phyloP scores from a whole-genome alignment of 30 jellyfish, hydroid and myxozoan species.

The Hydractinia symbiolongicarpus region DNA sequence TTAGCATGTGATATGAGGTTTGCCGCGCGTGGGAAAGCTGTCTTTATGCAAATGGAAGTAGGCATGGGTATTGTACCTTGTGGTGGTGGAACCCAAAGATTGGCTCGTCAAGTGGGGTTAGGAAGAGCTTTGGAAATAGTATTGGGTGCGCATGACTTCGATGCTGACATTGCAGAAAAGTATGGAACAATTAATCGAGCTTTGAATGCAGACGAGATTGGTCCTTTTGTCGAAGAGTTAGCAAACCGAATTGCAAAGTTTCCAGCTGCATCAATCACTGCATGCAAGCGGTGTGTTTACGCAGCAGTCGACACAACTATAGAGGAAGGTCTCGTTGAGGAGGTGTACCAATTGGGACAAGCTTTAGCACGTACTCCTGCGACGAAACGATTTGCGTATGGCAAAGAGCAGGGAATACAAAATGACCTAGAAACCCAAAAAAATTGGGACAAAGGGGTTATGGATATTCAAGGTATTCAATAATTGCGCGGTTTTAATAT shows the following conservation, averaged over 20 bases:
- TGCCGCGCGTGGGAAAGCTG: constrained; percentile 18
- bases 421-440: constrained; percentile 9
- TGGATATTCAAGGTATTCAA: background rate
- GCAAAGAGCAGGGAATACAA: constrained; percentile 9
- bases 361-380: constrained; percentile 5
- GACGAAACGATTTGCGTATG: constrained; percentile 6
- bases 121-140: constrained; percentile 4
- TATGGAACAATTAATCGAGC: constrained; percentile 18
- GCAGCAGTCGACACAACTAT: background rate
- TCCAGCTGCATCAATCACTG: background rate
- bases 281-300: constrained; percentile 10
- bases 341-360: constrained; percentile 16
- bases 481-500: background rate
- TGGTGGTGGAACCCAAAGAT: constrained; percentile 11
- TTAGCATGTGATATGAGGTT: constrained; percentile 11
- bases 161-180: background rate
- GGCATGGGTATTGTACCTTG: constrained; percentile 12
- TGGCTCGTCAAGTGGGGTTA: constrained; percentile 4
- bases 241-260: constrained; percentile 7
- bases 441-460: constrained; percentile 7
- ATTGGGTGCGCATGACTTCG: constrained; percentile 9
- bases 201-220: background rate
- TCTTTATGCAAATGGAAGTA: constrained; percentile 17
- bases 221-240: constrained; percentile 7
- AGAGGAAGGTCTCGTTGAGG: constrained; percentile 6